Conservation (phyloP, 2,888 invertebrate genomes). For the Pachycephus smyrnensis region DNA sequence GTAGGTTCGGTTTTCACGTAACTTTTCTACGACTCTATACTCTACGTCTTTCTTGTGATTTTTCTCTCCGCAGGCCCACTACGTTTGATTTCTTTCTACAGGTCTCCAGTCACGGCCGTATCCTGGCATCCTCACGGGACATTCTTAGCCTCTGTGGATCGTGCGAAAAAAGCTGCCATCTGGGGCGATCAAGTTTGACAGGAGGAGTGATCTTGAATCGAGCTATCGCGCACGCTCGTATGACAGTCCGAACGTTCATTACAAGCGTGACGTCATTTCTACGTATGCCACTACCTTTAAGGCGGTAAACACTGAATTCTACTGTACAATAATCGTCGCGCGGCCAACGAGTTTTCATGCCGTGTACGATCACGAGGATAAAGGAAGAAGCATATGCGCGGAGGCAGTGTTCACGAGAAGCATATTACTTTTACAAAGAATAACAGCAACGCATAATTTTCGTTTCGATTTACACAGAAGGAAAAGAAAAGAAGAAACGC, state of each 20-base stretch:
- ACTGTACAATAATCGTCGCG: neutral
- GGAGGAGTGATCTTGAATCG: constrained; percentile 41
- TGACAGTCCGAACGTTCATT: neutral
- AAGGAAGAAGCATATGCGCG: neutral
- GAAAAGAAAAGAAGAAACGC: no score
- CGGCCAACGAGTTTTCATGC: neutral
- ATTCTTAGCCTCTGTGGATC: constrained; percentile 85
- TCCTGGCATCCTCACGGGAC: constrained; percentile 90
- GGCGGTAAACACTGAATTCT: neutral
- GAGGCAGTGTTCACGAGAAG: neutral
- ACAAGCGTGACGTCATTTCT: neutral
- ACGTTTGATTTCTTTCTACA: constrained; percentile 66
- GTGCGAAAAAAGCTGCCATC: constrained; percentile 82
- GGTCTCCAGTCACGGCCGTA: constrained; percentile 87
- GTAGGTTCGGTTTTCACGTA: neutral
- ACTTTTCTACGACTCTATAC: neutral
- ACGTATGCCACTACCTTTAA: neutral
- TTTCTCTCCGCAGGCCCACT: neutral
- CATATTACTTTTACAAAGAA: neutral
- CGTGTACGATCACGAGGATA: neutral
- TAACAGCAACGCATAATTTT: neutral
- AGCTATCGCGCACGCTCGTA: constrained; percentile 30
- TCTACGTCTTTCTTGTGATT: neutral
- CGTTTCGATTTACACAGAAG: neutral
- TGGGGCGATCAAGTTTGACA: constrained; percentile 78